Base-by-base conservation (phyloP, 2,888 invertebrate species). In the Cylloceria caligata region DNA sequence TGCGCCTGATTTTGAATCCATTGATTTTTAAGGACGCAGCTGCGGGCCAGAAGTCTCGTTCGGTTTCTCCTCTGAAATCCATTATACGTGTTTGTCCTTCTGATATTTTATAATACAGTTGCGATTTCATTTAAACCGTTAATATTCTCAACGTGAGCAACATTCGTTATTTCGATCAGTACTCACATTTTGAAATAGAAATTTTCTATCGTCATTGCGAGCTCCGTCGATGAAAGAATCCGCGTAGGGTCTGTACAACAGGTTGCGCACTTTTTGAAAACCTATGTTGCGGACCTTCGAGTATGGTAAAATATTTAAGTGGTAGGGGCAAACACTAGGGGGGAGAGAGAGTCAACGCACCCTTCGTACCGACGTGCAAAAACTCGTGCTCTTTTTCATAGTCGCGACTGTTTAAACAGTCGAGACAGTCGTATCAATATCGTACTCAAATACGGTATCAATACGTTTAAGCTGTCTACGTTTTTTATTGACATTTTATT, bases 11-110 rank as follows among this genome's bases (percentile, higher is more conserved):
- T 71, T 86, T 81, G 86, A 84, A 88, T 74, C 87, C 88, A 88
- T 87, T 89, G 87, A 89, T 89, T 89, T 88, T 86, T 60, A 81
- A 78, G 67, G 47, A 68, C 83, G 86, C 88, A 88, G 86, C 88
- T 89, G 88, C 83, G 60, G 81, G 81, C 78, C 85, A 85, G 80
- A 86, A 86, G 76, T 72, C 72, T 65, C 34, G 42, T 45, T n/a
- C n/a, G 36, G 27, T 52, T 52, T 69, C 19, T 45, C 27, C 16
- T n/a, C 52, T 24, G 7, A 9, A 34, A 13, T 21, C 60, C 19
- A 34, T 3, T 24, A 34, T 36, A 36, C 19, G 36, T 11, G 34
- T 36, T 62, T 36, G 2, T 62, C 5, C 60, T 34, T 19, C 36
- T 36, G 60, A 34, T 62, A 36, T 36, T 62, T 36, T 62, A 36